Evolutionary conservation across 2,888 invertebrate species (phyloP), one percentile per base, ranked within the genome.

Genomic region (Athripsodes cinereus): DNA sequence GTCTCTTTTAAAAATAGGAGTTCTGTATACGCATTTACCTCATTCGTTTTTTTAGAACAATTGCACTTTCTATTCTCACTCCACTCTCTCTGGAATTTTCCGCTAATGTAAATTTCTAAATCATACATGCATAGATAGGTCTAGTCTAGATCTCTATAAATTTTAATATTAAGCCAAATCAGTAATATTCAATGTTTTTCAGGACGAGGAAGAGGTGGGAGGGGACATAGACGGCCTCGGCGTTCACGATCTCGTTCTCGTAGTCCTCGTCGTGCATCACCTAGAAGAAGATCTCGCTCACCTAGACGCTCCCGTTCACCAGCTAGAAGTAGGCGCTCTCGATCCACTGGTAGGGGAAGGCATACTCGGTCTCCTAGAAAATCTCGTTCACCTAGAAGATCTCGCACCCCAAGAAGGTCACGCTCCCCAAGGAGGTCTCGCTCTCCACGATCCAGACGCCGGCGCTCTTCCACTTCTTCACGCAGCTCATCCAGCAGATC

Each of bases 191-290:
- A n/a, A n/a, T n/a, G n/a, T n/a, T n/a, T 62, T 60, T 47, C 34
- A 60, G 60, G 57, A 58, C 50, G 60, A 51, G 59, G 62, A n/a
- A 56, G 62, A 52, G 60, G 62, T 18, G 62, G 62, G 11, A 53
- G 60, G 56, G 56, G 68, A 5, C 75, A 52, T 73, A 71, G 70
- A 61, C 56, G 64, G 52, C 68, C 67, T 55, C 68, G 69, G 56
- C 73, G 73, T 63, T 66, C 70, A 44, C 72, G 71, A 64, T 65
- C 70, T 11, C 49, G 58, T 44, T 59, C 62, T 10, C 54, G 61
- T 60, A 55, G 64, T 63, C 74, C 75, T 48, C 74, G 76, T 65
- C 75, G 75, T 44, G 74, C 76, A 65, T 72, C 76, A 64, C 76
- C 78, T 19, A 76, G 75, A 34, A 68, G 67, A 48, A 65, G 61